phyloP scores from a whole-genome alignment of 2,113 vertebrate species.

The Todiramphus saurophagus region DNA sequence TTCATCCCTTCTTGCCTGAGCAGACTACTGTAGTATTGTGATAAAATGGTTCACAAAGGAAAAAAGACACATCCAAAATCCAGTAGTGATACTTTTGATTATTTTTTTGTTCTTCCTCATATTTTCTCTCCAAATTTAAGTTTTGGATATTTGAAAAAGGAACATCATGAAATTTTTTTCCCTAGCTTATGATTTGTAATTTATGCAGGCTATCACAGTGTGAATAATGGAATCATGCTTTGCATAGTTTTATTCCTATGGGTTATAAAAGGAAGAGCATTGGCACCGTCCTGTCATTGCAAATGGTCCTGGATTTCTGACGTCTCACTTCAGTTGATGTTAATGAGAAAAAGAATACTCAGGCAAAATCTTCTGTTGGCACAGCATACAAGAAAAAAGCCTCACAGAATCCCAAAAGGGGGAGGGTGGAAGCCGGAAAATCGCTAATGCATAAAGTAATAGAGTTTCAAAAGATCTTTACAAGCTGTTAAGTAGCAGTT shows the following conservation, averaged over 20 bases:
- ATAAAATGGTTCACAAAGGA: not conserved
- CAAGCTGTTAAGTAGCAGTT: slow-evolving; percentile 41
- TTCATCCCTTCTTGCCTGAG: not conserved
- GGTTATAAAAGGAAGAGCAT: slow-evolving; percentile 52
- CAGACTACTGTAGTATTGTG: not conserved
- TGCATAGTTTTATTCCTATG: slow-evolving; percentile 57
- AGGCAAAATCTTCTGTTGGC: slow-evolving; percentile 60
- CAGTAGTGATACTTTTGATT: not conserved
- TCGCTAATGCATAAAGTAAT: slow-evolving; percentile 52
- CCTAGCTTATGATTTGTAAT: slow-evolving; percentile 5
- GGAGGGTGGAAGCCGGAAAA: slow-evolving; percentile 19
- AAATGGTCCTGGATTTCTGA: slow-evolving; percentile 63
- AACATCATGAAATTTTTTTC: not conserved
- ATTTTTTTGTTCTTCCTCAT: not conserved
- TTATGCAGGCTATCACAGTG: slow-evolving; percentile 41
- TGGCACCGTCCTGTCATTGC: slow-evolving; percentile 61
- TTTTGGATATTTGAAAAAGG: not conserved
- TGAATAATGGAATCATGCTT: slow-evolving; percentile 61
- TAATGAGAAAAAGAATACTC: slow-evolving; percentile 61
- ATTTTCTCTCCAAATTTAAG: slow-evolving; percentile 13
- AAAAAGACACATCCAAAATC: not conserved
- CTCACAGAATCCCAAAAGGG: slow-evolving; percentile 41
- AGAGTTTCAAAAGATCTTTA: slow-evolving; percentile 58
- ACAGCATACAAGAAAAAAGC: slow-evolving; percentile 50
- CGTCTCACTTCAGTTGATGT: slow-evolving; percentile 60